These are phyloP conservation scores for Drosophila formosana DNA, from an alignment of 2,888 invertebrate species.

Conservation along the genomic window DNA sequence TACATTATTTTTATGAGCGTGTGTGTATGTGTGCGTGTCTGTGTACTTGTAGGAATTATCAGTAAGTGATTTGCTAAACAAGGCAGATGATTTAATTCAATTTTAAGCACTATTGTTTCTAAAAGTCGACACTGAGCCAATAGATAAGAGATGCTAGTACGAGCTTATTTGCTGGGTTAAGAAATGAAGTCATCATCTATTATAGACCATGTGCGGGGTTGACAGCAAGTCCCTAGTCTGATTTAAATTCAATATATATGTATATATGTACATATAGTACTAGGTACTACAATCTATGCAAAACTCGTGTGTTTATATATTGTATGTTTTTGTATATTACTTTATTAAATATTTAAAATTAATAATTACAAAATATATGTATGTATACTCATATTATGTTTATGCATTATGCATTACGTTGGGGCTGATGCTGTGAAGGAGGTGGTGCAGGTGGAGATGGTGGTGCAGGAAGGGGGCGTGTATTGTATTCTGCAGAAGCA, in stretches of 20 bases:
- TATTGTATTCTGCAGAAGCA: constrained; percentile 76
- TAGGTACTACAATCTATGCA: background rate
- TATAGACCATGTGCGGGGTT: constrained; percentile 40
- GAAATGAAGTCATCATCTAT: constrained; percentile 58
- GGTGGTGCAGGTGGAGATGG: constrained; percentile 16
- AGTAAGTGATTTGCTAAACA: constrained; percentile 58
- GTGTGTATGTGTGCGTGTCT: background rate
- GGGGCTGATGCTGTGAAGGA: constrained; percentile 11
- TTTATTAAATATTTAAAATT: constrained; percentile 75
- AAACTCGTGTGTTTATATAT: constrained; percentile 14
- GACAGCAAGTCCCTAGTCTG: constrained; percentile 31
- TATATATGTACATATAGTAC: background rate
- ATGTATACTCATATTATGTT: constrained; percentile 12
- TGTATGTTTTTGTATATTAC: constrained; percentile 60
- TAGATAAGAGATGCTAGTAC: constrained; percentile 25
- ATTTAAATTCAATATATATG: background rate
- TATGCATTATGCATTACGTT: constrained; percentile 69
- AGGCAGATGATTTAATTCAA: constrained; percentile 60
- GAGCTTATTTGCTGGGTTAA: constrained; percentile 41
- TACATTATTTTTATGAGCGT: constrained; percentile 5
- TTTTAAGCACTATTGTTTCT: constrained; percentile 39
- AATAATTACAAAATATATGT: constrained; percentile 75
- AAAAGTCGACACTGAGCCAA: constrained; percentile 31
- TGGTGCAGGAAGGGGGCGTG: constrained; percentile 39
- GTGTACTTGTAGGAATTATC: constrained; percentile 46